Conservation (phyloP, 2,888 invertebrate genomes). For the Agrochola macilenta region DNA sequence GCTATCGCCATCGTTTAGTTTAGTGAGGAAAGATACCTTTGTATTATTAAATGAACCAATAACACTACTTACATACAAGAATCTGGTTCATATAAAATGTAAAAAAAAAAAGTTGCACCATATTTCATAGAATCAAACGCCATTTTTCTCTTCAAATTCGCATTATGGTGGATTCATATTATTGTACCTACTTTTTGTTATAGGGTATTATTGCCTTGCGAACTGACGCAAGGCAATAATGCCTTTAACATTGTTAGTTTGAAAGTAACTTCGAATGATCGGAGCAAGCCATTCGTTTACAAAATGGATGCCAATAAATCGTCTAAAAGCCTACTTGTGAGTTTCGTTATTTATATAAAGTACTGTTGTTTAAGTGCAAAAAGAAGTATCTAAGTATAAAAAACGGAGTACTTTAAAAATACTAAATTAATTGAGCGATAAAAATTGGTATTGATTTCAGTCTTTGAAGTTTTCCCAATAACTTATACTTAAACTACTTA, state of each 20-base stretch:
- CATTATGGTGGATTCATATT: not conserved
- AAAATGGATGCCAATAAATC: constrained; percentile 56
- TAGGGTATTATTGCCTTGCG: too few relatives aligned
- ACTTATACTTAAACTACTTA: not conserved
- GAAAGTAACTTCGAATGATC: constrained; percentile 36
- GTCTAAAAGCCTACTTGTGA: constrained; percentile 38
- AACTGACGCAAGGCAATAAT: constrained; percentile 22
- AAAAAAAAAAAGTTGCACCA: not conserved
- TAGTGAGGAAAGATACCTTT: not conserved
- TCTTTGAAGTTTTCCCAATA: not conserved
- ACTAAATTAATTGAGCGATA: not conserved
- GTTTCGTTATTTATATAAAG: constrained; percentile 53
- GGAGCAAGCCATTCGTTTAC: constrained; percentile 42
- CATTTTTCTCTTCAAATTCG: constrained; percentile 1
- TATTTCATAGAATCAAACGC: not conserved
- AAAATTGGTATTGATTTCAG: not conserved
- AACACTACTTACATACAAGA: not conserved
- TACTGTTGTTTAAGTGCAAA: constrained; percentile 36
- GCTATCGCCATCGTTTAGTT: not conserved
- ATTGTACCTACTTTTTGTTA: too few relatives aligned
- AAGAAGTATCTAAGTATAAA: not conserved
- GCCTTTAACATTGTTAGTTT: constrained; percentile 15
- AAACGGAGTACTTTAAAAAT: not conserved
- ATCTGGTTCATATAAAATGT: not conserved
- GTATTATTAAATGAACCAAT: not conserved